Evolutionary conservation across 2,797 vertebrate genomes (phyloP), one percentile per base, ranked within the genome.

Genomic region (Melanitta fusca): DNA sequence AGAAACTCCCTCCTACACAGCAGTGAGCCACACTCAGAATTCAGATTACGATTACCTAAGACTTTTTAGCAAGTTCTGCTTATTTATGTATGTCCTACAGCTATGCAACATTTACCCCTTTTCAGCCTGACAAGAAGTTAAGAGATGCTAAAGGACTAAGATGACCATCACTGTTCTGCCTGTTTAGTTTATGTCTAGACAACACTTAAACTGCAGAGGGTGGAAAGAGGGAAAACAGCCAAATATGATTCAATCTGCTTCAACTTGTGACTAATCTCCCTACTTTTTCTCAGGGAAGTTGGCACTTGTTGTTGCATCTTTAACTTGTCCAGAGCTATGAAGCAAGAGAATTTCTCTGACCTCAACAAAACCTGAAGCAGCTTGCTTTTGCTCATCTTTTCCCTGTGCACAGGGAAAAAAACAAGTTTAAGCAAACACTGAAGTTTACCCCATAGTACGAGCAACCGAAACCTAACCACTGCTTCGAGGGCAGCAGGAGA

Each of bases 111-210:
- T 64, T 69, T 72, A 69, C 1, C 57, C 49, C 25, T 88, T 81
- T 80, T 86, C 85, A 74, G 51, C 83, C 45, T 85, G 95, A 96
- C 95, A 86, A 39, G 60, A 86, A 54, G n/a, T 70, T 74, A 62
- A 79, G 22, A 78, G 57, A 80, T 74, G 62, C 41, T 93, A 77
- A 97, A 82, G 83, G 85, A 32, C 92, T 88, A 72, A 72, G 86
- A 95, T 93, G 94, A 93, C 88, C 91, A 92, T 13, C 20, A 65
- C 27, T 3, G 65, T 54, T 93, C 82, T 89, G 73, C 90, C 92
- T 96, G 84, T 96, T 97, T 94, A 95, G 95, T 85, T 96, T 96
- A 87, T 80, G 96, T 97, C 96, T 97, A 98, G 97, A 97, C 96
- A 94, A 96, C 88, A 95, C 78, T 94, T 72, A 71, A 88, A 91